These are phyloP conservation scores for Chaetura pelagica DNA, from an alignment of 2,113 vertebrate genomes.

Conservation along the genomic window DNA sequence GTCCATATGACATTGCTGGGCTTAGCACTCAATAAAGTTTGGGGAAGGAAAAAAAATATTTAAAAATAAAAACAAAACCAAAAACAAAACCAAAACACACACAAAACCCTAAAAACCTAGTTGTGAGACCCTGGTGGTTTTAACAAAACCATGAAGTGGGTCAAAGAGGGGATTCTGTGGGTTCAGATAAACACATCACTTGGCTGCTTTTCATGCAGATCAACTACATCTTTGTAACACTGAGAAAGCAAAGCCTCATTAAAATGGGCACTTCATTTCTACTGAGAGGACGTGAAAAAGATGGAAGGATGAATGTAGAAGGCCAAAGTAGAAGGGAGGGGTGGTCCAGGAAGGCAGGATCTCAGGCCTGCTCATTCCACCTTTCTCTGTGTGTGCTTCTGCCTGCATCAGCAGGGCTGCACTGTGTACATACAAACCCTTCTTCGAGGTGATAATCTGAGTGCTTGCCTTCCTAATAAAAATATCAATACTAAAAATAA, in stretches of 20 bases:
- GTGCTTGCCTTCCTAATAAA: neutral
- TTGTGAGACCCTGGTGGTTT: neutral
- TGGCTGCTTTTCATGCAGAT: neutral
- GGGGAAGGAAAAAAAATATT: neutral
- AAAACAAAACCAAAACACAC: neutral
- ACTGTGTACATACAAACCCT: neutral
- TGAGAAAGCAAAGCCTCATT: neutral
- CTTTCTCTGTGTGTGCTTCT: neutral
- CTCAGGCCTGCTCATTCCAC: neutral
- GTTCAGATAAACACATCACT: neutral
- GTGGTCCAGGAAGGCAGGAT: neutral
- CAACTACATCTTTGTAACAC: conserved; percentile 24
- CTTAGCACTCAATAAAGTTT: neutral
- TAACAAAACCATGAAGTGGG: neutral
- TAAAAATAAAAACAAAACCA: no score
- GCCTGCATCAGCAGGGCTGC: neutral
- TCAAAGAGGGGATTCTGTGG: conserved; percentile 4
- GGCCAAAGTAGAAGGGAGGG: neutral
- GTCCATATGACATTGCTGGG: neutral
- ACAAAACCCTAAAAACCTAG: no score
- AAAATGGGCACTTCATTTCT: neutral
- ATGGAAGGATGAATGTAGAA: neutral
- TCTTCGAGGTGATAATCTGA: neutral
- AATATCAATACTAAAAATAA: neutral
- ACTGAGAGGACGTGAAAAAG: neutral